These are phyloP conservation scores for Lordiphosa fenestrarum DNA, from an alignment of 2,888 invertebrate species.

Conservation along the genomic window DNA sequence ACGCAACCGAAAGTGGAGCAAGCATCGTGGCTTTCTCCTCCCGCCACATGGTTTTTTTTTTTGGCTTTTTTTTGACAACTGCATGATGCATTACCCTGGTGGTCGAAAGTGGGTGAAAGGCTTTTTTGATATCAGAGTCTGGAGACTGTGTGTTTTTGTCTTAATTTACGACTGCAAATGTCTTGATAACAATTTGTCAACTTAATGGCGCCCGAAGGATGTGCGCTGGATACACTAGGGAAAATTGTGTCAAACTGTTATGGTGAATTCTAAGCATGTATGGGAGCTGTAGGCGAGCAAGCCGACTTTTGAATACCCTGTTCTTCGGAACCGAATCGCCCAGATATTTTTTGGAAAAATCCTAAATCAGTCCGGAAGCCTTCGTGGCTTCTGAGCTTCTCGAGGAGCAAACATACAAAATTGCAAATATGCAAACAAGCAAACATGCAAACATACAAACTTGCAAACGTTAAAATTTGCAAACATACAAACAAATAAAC, in stretches of 20 bases:
- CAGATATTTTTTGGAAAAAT: no score
- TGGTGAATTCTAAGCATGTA: neutral
- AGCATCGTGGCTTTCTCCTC: slow-evolving; percentile 31
- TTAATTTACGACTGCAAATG: slow-evolving; percentile 64
- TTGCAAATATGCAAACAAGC: no score
- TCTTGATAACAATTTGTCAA: slow-evolving; percentile 74
- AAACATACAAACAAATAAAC: no score
- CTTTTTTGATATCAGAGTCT: slow-evolving; percentile 31
- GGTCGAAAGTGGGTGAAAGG: slow-evolving; percentile 71
- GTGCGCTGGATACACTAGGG: slow-evolving; percentile 33
- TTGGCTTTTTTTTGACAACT: slow-evolving; percentile 59
- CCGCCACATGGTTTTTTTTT: slow-evolving; percentile 17
- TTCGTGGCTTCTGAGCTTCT: no score
- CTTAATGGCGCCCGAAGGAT: slow-evolving; percentile 67
- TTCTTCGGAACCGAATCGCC: no score
- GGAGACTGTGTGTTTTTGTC: slow-evolving; percentile 23
- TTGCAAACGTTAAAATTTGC: no score
- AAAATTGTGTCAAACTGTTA: neutral
- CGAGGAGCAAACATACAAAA: no score
- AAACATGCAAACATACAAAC: no score
- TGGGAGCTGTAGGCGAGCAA: neutral
- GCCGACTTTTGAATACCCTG: neutral
- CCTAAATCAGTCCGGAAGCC: no score
- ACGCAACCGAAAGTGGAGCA: slow-evolving; percentile 68
- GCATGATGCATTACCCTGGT: slow-evolving; percentile 67